Percentiles rank a stretch among this genome's conserved stretches.
phyloP scores from a whole-genome alignment of 2,888 invertebrate genomes.

The Tachina grossa region DNA sequence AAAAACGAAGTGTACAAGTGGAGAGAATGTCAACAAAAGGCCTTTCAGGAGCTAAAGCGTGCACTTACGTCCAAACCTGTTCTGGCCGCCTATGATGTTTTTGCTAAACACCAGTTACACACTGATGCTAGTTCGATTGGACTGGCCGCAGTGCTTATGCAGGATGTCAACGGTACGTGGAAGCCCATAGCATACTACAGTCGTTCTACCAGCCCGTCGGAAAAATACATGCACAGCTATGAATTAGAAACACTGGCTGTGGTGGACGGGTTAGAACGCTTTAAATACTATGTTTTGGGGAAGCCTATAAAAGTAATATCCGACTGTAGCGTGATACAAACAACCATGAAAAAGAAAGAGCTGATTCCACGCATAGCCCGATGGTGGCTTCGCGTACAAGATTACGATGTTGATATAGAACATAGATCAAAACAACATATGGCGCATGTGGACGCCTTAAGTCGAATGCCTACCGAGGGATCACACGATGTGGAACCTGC shows the following conservation, averaged over 20 bases:
- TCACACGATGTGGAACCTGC: not conserved
- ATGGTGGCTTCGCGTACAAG: constrained; percentile 41
- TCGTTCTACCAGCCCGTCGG: constrained; percentile 24
- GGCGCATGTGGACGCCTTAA: not conserved
- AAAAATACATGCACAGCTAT: constrained; percentile 63
- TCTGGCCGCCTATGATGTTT: too few species aligned
- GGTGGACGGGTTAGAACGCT: constrained; percentile 56
- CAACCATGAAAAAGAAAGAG: constrained; percentile 34
- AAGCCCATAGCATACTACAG: constrained; percentile 60
- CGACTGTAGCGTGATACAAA: constrained; percentile 65
- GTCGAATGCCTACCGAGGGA: not conserved
- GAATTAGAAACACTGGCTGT: constrained; percentile 74
- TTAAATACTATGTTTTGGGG: constrained; percentile 19
- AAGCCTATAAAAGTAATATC: constrained; percentile 42
- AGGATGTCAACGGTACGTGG: not conserved
- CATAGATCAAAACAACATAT: not conserved
- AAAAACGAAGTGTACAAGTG: too few species aligned
- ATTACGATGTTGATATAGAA: not conserved
- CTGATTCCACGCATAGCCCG: constrained; percentile 52
- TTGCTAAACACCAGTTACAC: too few species aligned
- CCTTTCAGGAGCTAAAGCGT: too few species aligned
- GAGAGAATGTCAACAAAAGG: too few species aligned
- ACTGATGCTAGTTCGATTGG: too few species aligned
- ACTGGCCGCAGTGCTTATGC: too few species aligned
- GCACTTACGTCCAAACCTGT: too few species aligned